Evolutionary conservation across 2,888 invertebrate genomes (phyloP).

Genomic region (Schizaphis graminum): DNA sequence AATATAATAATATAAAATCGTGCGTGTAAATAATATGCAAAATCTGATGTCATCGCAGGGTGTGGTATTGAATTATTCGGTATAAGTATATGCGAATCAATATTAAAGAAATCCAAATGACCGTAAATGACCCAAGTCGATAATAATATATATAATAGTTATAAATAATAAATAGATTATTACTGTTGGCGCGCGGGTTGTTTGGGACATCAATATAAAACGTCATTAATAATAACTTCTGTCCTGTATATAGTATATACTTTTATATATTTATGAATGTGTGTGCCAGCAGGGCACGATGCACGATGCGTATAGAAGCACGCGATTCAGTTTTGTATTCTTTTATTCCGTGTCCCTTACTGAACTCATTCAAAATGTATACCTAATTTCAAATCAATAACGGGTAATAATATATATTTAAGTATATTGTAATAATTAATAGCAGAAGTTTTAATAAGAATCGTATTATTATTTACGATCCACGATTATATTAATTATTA

Average conservation of each 20-base stretch:
- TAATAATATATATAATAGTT: background rate
- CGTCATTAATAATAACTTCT: slow-evolving; percentile 23
- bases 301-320: background rate
- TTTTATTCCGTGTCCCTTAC: background rate
- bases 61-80: background rate
- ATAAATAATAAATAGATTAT: slow-evolving; percentile 42
- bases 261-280: slow-evolving; percentile 6
- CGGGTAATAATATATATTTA: background rate
- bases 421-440: background rate
- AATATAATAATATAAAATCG: background rate
- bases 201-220: slow-evolving; percentile 37
- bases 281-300: background rate
- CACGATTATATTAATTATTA: background rate
- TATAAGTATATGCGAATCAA: background rate
- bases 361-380: background rate
- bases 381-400: background rate
- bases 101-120: background rate
- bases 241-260: background rate
- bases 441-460: background rate
- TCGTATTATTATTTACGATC: background rate
- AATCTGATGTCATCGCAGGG: background rate
- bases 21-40: background rate
- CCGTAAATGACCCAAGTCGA: background rate
- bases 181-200: background rate
- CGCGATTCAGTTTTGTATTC: background rate